These are phyloP conservation scores for Eleginops maclovinus DNA, from an alignment of 2,113 vertebrate genomes.

Conservation along the genomic window DNA sequence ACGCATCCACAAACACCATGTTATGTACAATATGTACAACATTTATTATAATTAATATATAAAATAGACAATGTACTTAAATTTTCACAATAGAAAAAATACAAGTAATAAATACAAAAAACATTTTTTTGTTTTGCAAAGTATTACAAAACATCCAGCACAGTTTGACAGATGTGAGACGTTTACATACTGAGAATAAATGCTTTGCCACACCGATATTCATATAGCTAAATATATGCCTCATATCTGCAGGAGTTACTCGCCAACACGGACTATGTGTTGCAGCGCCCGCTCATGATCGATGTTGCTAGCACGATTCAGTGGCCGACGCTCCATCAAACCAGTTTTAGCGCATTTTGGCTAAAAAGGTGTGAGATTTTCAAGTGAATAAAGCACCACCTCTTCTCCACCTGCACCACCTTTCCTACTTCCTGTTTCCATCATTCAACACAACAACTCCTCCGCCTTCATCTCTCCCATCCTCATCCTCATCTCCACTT, in stretches of 20 bases:
- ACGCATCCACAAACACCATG: constrained; percentile 49
- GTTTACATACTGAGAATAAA: constrained; percentile 82
- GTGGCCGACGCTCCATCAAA: constrained; percentile 60
- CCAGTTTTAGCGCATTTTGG: constrained; percentile 39
- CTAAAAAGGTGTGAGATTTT: constrained; percentile 64
- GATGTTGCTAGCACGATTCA: constrained; percentile 76
- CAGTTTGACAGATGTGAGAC: constrained; percentile 79
- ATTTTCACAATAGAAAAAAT: constrained; percentile 89
- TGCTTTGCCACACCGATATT: constrained; percentile 78
- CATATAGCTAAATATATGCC: constrained; percentile 82
- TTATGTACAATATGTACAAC: constrained; percentile 90
- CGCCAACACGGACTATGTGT: constrained; percentile 70
- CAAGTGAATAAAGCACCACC: constrained; percentile 68
- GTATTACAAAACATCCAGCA: constrained; percentile 87
- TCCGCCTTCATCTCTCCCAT: constrained; percentile 2
- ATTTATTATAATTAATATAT: constrained; percentile 89
- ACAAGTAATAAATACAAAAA: constrained; percentile 89
- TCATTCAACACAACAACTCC: constrained; percentile 14
- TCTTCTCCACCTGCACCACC: constrained; percentile 52
- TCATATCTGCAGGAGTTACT: constrained; percentile 70
- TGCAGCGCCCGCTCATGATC: constrained; percentile 66
- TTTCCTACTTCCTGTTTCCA: constrained; percentile 65
- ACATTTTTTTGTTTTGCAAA: constrained; percentile 81
- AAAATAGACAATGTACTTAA: constrained; percentile 88
- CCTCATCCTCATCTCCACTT: constrained; percentile 14